Evolutionary conservation across 1,140 invertebrate genomes (phyloP).

Genomic region (Nixonia krombeini): DNA sequence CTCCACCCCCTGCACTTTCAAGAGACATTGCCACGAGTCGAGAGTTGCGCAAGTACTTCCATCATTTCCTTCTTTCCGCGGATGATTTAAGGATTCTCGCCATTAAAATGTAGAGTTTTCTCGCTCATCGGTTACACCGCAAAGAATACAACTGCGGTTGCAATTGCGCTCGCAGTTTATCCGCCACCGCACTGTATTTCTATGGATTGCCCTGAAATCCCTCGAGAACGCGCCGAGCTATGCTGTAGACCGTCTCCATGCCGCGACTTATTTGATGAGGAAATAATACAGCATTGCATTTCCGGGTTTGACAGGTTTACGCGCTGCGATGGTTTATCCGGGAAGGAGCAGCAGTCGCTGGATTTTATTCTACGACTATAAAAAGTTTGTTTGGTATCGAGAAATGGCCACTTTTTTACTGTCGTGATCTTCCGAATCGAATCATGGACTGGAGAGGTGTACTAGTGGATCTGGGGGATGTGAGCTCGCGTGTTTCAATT

Average conservation of each 20-base stretch:
- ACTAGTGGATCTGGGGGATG: no score
- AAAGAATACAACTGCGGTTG: conserved; percentile 14
- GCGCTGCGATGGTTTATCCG: no score
- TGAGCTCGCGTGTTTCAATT: no score
- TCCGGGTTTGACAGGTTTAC: no score
- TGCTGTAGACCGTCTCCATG: not conserved
- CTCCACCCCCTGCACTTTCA: not conserved
- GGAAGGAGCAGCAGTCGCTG: no score
- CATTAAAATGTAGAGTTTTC: conserved; percentile 25
- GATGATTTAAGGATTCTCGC: conserved; percentile 16
- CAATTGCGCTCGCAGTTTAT: conserved; percentile 17
- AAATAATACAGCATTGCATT: no score
- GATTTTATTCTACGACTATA: no score
- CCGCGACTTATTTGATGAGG: no score
- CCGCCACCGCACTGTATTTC: not conserved
- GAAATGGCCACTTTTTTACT: no score
- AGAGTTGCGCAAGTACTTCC: conserved; percentile 12
- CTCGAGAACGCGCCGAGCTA: not conserved
- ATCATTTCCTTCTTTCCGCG: conserved; percentile 10
- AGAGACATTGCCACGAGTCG: conserved; percentile 7
- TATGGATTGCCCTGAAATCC: not conserved
- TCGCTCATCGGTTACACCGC: not conserved
- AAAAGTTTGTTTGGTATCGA: no score
- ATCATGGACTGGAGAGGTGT: no score
- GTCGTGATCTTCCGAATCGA: no score